Percentiles rank a stretch among this genome's conserved stretches.
phyloP scores from a whole-genome alignment of 92 coral and sea anemone genomes.

The Palythoa heliodiscus region DNA sequence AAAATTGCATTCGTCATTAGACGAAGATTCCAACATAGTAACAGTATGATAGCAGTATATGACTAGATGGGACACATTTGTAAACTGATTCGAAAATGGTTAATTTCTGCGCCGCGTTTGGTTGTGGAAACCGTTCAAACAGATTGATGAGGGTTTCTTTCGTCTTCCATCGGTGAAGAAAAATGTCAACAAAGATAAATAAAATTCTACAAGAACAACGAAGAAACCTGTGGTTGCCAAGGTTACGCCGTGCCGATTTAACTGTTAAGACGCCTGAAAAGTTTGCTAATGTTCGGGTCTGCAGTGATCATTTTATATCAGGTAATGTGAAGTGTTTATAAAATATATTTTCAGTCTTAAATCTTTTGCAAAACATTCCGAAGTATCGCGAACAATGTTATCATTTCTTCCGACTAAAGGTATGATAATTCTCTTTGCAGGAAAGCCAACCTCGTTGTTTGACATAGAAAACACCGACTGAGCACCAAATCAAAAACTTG shows the following conservation, averaged over 20 bases:
- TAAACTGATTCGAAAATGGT: slow-evolving; percentile 15
- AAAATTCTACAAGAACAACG: slow-evolving; percentile 51
- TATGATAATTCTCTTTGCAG: slow-evolving; percentile 35
- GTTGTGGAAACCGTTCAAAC: slow-evolving; percentile 30
- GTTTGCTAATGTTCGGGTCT: slow-evolving; percentile 47
- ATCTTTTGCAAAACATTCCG: not conserved
- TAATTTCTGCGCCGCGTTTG: slow-evolving; percentile 29
- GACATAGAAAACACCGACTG: slow-evolving; percentile 48
- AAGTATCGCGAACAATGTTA: slow-evolving; percentile 18
- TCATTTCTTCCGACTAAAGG: not conserved
- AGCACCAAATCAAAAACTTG: slow-evolving; percentile 54
- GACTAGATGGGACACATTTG: slow-evolving; percentile 51
- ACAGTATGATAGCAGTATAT: slow-evolving; percentile 48
- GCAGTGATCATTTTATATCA: slow-evolving; percentile 61
- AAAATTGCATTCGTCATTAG: slow-evolving; percentile 24
- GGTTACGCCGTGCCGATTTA: slow-evolving; percentile 58
- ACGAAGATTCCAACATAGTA: slow-evolving; percentile 26
- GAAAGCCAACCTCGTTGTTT: slow-evolving; percentile 44
- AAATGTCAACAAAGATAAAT: slow-evolving; percentile 42
- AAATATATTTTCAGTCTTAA: slow-evolving; percentile 9
- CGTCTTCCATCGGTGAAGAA: slow-evolving; percentile 45
- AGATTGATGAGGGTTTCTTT: slow-evolving; percentile 30
- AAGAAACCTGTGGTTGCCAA: slow-evolving; percentile 52
- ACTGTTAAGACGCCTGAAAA: slow-evolving; percentile 43
- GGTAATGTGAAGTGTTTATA: slow-evolving; percentile 37